These are phyloP conservation scores for Panthera uncia DNA, from an alignment of 2,113 vertebrate genomes.

Conservation along the genomic window DNA sequence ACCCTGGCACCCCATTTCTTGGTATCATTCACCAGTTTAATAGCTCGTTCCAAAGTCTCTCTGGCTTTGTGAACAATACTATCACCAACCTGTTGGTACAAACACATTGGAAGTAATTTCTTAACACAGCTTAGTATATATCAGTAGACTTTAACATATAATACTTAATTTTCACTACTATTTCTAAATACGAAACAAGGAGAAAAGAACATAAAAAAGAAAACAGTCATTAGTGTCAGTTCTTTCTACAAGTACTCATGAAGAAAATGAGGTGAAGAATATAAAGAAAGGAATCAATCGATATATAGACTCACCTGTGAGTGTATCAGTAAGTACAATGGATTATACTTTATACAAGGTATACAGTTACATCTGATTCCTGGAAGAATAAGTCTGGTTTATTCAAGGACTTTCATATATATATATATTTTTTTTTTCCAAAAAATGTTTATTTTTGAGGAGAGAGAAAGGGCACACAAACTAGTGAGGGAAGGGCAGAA, in stretches of 20 bases:
- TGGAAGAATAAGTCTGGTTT: slow-evolving; percentile 31
- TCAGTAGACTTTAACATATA: slow-evolving; percentile 20
- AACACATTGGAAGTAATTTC: slow-evolving; percentile 64
- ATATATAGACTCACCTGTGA: slow-evolving; percentile 5
- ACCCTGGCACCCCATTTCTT: slow-evolving; percentile 98
- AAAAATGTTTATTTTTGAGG: too few relatives aligned
- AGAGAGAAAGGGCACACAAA: too few relatives aligned
- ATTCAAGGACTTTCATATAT: not conserved
- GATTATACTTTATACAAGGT: not conserved
- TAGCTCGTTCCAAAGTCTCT: slow-evolving; percentile 97
- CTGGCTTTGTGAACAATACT: slow-evolving; percentile 99
- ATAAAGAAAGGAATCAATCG: slow-evolving; percentile 13
- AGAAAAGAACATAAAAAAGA: slow-evolving; percentile 38
- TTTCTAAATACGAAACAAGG: slow-evolving; percentile 42
- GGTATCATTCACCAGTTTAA: slow-evolving; percentile 97
- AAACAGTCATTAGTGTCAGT: not conserved
- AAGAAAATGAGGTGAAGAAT: slow-evolving; percentile 23
- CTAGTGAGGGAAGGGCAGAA: too few relatives aligned
- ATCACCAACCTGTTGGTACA: slow-evolving; percentile 91
- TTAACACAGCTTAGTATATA: slow-evolving; percentile 18
- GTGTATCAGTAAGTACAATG: not conserved
- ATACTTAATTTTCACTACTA: slow-evolving; percentile 48
- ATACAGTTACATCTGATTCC: not conserved
- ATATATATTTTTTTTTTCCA: too few relatives aligned
- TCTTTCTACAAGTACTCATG: slow-evolving; percentile 22